These are phyloP conservation scores for Diarsia dahlii DNA, from an alignment of 2,888 invertebrate genomes.

Conservation along the genomic window DNA sequence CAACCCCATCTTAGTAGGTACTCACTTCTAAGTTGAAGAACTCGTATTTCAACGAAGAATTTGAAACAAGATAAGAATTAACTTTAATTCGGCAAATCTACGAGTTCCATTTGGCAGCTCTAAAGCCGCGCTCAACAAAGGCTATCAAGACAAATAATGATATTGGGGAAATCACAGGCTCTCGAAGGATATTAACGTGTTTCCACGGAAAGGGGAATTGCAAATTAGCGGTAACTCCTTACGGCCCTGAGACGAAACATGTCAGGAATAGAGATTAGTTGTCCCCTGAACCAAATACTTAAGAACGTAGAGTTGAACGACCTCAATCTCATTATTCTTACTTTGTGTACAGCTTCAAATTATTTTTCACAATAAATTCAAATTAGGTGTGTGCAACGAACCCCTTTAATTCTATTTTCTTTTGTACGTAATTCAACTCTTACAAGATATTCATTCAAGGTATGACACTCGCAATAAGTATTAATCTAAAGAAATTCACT, in stretches of 20 bases:
- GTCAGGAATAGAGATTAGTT: constrained; percentile 72
- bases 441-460: constrained; percentile 19
- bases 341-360: constrained; percentile 8
- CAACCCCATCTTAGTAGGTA: neutral
- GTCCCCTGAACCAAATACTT: constrained; percentile 52
- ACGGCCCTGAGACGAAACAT: constrained; percentile 67
- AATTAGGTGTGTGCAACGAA: constrained; percentile 26
- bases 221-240: constrained; percentile 74
- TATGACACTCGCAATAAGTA: constrained; percentile 27
- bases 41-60: constrained; percentile 1
- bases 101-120: constrained; percentile 36
- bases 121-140: constrained; percentile 69
- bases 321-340: constrained; percentile 6
- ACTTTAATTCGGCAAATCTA: neutral
- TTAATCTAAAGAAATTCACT: constrained; percentile 45
- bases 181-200: constrained; percentile 81
- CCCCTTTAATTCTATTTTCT: constrained; percentile 8
- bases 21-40: neutral
- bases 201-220: constrained; percentile 76
- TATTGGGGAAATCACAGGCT: constrained; percentile 76
- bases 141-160: constrained; percentile 76
- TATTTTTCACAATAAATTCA: constrained; percentile 26
- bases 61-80: constrained; percentile 2
- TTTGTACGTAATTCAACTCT: constrained; percentile 15
- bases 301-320: constrained; percentile 29